Base-by-base conservation (phyloP, 1,140 invertebrate species). In the Meloidogyne exigua region DNA sequence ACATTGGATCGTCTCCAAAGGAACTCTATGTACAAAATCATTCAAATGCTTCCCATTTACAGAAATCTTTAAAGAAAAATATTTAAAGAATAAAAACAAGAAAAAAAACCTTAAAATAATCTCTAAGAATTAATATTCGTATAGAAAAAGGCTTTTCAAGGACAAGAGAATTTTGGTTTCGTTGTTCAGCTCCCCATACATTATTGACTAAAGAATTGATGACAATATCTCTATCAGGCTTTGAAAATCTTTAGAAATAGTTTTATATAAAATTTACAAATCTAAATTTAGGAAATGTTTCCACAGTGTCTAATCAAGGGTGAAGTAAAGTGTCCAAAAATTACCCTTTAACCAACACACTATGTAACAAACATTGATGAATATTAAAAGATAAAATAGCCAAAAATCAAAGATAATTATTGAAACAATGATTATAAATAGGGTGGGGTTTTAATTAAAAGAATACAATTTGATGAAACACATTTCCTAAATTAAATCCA, bases 171-270 rank as follows among this genome's bases (percentile, higher is more conserved):
- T 82, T 82, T 26, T 23, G 10, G 42, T n/a, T 39, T 23, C 81
- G 44, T 21, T 84, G 75, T 71, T 82, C 81, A 18, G 23, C 15
- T 21, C 83, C 83, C 81, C 81, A 82, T 9, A 39, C n/a, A 42
- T 82, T 82, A 73, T 82, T 84, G 5, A 82, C 68, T 18, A 84
- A 64, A n/a, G 79, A 74, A 66, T 82, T 82, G 9, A 82, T 42
- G 7, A 82, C 81, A 28, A 82, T 83, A 71, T 77, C 80, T 10
- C 68, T 70, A 39, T 82, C 81, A 3, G 81, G 36, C 25, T 80
- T 80, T 18, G 57, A 57, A 64, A 82, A 84, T 64, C 79, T 78
- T 12, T 81, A 11, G 0, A 28, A 57, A 67, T 11, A 12, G 10
- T 49, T 21, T 13, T 18, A 25, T 36, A 10, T n/a, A n/a, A n/a